Conservation (phyloP, 2,888 invertebrate species). For the Amblyjoppa fuscipennis region DNA sequence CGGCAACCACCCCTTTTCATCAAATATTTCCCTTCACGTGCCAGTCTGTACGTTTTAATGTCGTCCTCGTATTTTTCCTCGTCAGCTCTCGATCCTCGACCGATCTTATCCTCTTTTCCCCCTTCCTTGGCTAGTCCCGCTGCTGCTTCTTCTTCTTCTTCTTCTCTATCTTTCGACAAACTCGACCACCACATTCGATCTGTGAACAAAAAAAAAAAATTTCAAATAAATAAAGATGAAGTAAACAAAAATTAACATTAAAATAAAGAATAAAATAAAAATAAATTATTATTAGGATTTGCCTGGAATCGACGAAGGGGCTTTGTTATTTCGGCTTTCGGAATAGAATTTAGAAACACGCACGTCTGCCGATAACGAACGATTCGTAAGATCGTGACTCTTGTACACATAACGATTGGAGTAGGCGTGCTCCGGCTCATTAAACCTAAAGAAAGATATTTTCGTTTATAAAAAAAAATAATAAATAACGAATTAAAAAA, state of each 20-base stretch:
- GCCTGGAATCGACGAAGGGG: neutral
- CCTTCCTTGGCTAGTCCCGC: constrained; percentile 57
- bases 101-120: constrained; percentile 36
- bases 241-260: neutral
- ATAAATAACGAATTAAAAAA: no score
- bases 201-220: constrained; percentile 46
- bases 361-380: no score
- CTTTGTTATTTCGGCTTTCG: no score
- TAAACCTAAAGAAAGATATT: no score
- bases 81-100: constrained; percentile 61
- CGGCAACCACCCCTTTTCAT: constrained; percentile 84
- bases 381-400: no score
- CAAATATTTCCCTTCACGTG: constrained; percentile 76
- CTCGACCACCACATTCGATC: constrained; percentile 79
- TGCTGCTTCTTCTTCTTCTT: constrained; percentile 57
- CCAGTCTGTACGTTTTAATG: constrained; percentile 74
- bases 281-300: neutral
- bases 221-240: neutral
- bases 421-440: no score
- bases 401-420: no score
- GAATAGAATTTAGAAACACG: no score
- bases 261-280: neutral
- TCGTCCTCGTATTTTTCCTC: constrained; percentile 63
- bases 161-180: constrained; percentile 66
- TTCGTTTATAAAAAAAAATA: neutral